Evolutionary conservation across 1,140 invertebrate genomes (phyloP).

Genomic region (Leguminivora glycinivorella): DNA sequence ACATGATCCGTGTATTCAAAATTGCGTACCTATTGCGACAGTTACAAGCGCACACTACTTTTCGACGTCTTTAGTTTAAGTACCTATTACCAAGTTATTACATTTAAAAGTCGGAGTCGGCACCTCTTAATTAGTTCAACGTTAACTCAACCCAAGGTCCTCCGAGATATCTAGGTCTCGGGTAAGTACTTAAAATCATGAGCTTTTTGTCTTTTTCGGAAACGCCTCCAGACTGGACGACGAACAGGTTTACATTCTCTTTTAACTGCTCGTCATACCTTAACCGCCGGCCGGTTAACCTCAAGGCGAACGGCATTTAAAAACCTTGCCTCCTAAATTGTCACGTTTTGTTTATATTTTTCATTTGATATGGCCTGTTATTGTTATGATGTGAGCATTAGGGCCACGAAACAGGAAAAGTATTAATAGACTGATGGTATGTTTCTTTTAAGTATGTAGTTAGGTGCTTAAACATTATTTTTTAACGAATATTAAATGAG

Average conservation of each 20-base stretch:
- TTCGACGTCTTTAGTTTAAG: too few species aligned
- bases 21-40: too few species aligned
- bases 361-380: background rate
- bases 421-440: too few species aligned
- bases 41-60: too few species aligned
- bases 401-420: background rate
- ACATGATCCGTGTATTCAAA: too few species aligned
- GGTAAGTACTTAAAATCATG: background rate
- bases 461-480: too few species aligned
- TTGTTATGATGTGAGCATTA: background rate
- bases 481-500: too few species aligned
- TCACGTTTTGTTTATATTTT: background rate
- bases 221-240: background rate
- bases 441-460: too few species aligned
- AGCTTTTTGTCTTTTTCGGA: background rate
- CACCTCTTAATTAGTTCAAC: background rate
- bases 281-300: slow-evolving; percentile 2
- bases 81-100: too few species aligned
- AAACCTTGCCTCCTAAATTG: slow-evolving; percentile 1
- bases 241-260: slow-evolving; percentile 22
- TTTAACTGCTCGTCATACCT: slow-evolving; percentile 15
- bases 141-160: background rate
- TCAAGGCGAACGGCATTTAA: slow-evolving; percentile 2
- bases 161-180: background rate
- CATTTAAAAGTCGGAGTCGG: too few species aligned